Conservation (phyloP, 2,113 vertebrate species). For the Morone chrysops region DNA sequence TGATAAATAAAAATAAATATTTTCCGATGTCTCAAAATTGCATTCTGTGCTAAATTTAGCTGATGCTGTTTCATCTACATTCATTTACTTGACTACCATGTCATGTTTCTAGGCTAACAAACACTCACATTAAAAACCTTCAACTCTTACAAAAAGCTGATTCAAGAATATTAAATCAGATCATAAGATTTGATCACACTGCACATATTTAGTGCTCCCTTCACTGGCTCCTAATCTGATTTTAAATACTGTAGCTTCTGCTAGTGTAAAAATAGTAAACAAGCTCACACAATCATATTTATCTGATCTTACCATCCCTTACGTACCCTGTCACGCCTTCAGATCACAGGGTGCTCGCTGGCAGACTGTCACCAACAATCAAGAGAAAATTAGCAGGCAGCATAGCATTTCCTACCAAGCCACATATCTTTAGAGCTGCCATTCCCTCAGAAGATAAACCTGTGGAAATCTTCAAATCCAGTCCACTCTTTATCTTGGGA, state of each 20-base stretch:
- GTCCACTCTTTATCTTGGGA: constrained; percentile 10
- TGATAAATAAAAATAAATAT: background rate
- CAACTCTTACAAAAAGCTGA: background rate
- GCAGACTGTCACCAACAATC: constrained; percentile 51
- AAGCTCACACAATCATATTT: constrained; percentile 56
- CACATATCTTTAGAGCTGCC: constrained; percentile 30
- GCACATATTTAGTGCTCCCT: constrained; percentile 9
- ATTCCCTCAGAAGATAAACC: constrained; percentile 34
- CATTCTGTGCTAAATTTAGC: background rate
- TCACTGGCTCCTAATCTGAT: constrained; percentile 35
- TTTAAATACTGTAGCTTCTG: constrained; percentile 32
- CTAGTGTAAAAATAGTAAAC: constrained; percentile 45
- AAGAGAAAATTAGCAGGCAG: constrained; percentile 57
- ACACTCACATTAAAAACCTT: background rate
- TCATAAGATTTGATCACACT: constrained; percentile 18
- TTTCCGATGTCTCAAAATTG: background rate
- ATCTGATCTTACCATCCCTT: constrained; percentile 58
- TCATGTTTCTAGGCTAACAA: background rate
- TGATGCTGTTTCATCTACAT: background rate
- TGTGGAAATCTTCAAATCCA: constrained; percentile 35
- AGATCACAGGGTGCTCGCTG: constrained; percentile 44
- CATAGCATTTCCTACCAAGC: constrained; percentile 47
- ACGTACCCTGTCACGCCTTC: constrained; percentile 45
- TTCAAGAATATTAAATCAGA: constrained; percentile 4
- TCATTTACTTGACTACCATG: background rate